Conservation (phyloP, 2,113 vertebrate genomes). For the Potamarius usumacintae region DNA sequence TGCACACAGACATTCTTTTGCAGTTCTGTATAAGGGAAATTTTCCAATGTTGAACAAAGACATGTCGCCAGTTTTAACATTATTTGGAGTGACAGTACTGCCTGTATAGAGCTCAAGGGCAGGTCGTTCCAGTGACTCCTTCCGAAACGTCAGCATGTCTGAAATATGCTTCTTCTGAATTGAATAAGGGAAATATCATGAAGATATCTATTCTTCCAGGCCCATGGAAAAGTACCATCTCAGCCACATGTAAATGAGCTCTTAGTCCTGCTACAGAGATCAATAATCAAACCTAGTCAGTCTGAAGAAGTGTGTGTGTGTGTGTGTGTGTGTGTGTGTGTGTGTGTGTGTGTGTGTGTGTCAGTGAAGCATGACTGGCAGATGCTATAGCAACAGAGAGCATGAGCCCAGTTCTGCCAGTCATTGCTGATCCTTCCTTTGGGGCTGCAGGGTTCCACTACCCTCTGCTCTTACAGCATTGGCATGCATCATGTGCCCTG, state of each 20-base stretch:
- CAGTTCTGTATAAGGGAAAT: not conserved
- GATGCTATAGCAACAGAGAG: constrained; percentile 25
- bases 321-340: not conserved
- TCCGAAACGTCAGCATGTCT: constrained; percentile 1
- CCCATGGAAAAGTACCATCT: not conserved
- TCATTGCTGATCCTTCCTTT: constrained; percentile 16
- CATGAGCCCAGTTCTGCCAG: constrained; percentile 22
- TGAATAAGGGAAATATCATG: not conserved
- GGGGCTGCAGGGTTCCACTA: not conserved
- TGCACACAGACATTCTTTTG: not conserved
- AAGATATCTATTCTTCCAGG: constrained; percentile 12
- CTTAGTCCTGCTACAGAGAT: constrained; percentile 18
- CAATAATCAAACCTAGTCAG: not conserved
- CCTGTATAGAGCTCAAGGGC: constrained; percentile 34
- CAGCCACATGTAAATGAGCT: not conserved
- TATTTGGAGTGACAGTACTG: constrained; percentile 42
- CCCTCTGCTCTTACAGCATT: not conserved
- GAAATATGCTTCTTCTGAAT: constrained; percentile 11
- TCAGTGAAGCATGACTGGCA: constrained; percentile 35
- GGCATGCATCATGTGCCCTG: constrained; percentile 16
- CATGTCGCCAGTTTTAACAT: not conserved
- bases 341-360: not conserved
- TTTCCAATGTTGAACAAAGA: constrained; percentile 6
- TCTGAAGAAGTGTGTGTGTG: not conserved
- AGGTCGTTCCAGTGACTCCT: constrained; percentile 24